Conservation (phyloP, 37 sponge, comb jelly and placozoan species). For the Hexactinellida sp. region DNA sequence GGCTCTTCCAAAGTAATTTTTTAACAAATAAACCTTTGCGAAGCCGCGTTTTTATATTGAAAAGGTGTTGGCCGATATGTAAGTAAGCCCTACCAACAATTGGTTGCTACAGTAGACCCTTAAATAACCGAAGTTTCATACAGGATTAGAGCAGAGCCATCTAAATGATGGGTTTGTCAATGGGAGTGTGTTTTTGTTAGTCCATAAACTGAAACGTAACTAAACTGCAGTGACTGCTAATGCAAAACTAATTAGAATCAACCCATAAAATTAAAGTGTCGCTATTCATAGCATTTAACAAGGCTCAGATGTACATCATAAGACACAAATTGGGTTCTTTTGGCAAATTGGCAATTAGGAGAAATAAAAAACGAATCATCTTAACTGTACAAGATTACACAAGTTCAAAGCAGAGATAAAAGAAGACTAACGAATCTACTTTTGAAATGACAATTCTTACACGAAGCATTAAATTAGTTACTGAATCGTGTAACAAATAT, state of each 20-base stretch:
- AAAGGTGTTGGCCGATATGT: no score
- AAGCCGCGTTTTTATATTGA: no score
- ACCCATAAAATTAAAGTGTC: neutral
- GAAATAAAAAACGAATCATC: neutral
- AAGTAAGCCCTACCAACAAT: no score
- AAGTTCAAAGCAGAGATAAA: neutral
- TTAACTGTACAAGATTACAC: neutral
- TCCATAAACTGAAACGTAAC: no score
- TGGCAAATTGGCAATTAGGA: neutral
- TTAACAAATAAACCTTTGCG: no score
- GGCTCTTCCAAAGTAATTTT: no score
- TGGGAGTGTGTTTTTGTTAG: no score
- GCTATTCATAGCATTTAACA: neutral
- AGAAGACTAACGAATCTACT: neutral
- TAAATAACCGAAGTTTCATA: no score
- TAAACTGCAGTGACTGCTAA: neutral
- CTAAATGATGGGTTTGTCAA: no score
- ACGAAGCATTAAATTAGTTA: neutral
- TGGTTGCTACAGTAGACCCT: no score
- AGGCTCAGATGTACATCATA: neutral
- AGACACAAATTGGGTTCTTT: neutral
- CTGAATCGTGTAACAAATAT: no score
- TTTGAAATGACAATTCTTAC: neutral
- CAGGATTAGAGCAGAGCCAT: no score
- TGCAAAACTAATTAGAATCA: neutral